phyloP scores from a whole-genome alignment of 2,113 vertebrate species.

The Agapornis roseicollis region DNA sequence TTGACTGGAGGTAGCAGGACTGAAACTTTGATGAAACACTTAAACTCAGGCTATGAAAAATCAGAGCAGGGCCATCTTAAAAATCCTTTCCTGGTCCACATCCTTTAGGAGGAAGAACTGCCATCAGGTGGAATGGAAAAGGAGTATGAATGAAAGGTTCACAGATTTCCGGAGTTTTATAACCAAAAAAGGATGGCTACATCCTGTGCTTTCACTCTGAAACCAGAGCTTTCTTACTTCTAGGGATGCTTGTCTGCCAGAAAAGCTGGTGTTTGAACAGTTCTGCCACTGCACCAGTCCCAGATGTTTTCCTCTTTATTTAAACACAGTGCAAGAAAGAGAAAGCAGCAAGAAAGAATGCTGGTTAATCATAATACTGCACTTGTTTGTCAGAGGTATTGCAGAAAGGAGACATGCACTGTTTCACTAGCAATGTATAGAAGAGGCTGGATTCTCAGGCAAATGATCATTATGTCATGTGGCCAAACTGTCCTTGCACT shows the following conservation, averaged over 20 bases:
- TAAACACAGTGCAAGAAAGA: background rate
- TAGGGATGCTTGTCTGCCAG: background rate
- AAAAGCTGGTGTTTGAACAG: background rate
- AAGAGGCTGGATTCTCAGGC: background rate
- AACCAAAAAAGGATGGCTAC: background rate
- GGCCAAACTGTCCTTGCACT: background rate
- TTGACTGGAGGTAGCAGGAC: background rate
- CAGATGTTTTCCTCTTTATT: background rate
- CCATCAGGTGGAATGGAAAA: background rate
- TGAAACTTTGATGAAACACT: background rate
- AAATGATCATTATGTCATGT: background rate
- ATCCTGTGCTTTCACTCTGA: background rate
- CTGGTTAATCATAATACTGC: background rate
- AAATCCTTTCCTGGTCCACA: background rate
- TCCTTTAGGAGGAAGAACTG: background rate
- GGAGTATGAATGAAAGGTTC: background rate
- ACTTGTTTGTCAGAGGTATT: background rate
- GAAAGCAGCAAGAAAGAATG: background rate
- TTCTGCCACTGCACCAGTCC: background rate
- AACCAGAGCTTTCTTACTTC: background rate
- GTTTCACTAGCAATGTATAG: background rate
- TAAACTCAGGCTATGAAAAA: background rate
- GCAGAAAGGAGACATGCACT: fast-evolving
- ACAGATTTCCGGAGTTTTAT: background rate
- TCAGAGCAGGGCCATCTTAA: background rate